A percentile compares a stretch with the other conserved stretches of the same genome.
Evolutionary conservation across 2,797 vertebrate species (phyloP).

Genomic region (Semaprochilodus insignis): DNA sequence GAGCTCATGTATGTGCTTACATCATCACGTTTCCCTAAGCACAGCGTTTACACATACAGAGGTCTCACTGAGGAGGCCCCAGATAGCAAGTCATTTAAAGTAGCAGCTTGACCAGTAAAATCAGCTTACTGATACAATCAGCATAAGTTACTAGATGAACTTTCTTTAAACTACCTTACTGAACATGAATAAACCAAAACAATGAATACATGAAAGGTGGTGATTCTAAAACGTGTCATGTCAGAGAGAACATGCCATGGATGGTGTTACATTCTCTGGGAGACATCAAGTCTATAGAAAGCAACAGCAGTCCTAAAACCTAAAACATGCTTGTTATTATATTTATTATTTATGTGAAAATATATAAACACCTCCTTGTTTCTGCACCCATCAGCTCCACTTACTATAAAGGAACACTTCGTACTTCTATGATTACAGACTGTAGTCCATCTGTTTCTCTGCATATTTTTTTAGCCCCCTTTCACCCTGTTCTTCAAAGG

Average conservation of each 20-base stretch:
- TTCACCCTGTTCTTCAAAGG: too few species aligned
- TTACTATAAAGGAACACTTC: too few species aligned
- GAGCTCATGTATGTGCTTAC: conserved; percentile 17
- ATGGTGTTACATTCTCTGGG: not conserved
- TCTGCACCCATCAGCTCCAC: too few species aligned
- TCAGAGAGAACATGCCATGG: not conserved
- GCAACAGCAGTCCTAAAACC: not conserved
- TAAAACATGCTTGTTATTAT: too few species aligned
- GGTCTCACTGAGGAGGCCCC: not conserved
- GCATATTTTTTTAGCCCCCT: too few species aligned
- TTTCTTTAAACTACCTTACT: not conserved
- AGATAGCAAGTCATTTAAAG: not conserved
- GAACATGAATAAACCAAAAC: not conserved
- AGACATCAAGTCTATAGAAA: not conserved
- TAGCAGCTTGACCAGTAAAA: too few species aligned
- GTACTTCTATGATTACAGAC: too few species aligned
- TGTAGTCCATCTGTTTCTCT: too few species aligned
- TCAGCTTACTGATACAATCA: too few species aligned
- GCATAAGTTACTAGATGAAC: too few species aligned
- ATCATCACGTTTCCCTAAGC: not conserved
- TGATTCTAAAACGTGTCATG: not conserved
- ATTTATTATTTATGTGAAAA: too few species aligned
- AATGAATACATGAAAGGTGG: not conserved
- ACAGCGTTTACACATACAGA: not conserved
- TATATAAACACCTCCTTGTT: too few species aligned